phyloP scores from a whole-genome alignment of 2,797 vertebrate species.

The Myripristis jacobus region DNA sequence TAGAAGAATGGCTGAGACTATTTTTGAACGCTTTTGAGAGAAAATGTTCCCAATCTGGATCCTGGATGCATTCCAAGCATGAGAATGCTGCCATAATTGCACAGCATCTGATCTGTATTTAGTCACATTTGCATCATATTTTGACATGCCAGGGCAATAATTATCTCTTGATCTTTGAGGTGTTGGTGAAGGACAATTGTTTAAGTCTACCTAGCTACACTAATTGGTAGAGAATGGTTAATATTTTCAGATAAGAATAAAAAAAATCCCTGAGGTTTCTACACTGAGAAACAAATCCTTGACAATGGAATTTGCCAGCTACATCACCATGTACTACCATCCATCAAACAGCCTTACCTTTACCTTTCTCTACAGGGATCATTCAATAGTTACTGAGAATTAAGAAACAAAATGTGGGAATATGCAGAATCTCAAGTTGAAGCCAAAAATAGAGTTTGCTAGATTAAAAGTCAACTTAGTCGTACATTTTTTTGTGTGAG shows the following conservation, averaged over 20 bases:
- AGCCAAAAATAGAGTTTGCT: too few relatives aligned
- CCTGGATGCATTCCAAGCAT: not conserved
- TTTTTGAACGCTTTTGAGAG: not conserved
- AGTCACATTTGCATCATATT: conserved; percentile 7
- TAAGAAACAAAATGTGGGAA: not conserved
- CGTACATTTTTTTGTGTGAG: not conserved
- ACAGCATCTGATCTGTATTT: not conserved
- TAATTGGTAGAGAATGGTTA: not conserved
- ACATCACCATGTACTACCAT: not conserved
- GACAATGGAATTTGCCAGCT: not conserved
- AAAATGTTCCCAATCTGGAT: not conserved
- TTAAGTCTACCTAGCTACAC: not conserved
- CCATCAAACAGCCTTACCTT: not conserved
- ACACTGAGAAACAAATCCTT: not conserved
- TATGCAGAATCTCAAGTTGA: too few relatives aligned
- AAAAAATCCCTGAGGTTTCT: not conserved
- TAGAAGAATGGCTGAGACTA: not conserved
- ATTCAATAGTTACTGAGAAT: not conserved
- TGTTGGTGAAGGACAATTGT: not conserved
- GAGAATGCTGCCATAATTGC: not conserved
- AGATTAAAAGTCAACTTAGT: too few relatives aligned
- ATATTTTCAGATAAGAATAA: not conserved
- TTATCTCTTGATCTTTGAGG: not conserved
- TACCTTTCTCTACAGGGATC: too few relatives aligned
- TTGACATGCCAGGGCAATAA: not conserved